Conservation (phyloP, 2,888 invertebrate genomes). For the Hyposoter didymator region DNA sequence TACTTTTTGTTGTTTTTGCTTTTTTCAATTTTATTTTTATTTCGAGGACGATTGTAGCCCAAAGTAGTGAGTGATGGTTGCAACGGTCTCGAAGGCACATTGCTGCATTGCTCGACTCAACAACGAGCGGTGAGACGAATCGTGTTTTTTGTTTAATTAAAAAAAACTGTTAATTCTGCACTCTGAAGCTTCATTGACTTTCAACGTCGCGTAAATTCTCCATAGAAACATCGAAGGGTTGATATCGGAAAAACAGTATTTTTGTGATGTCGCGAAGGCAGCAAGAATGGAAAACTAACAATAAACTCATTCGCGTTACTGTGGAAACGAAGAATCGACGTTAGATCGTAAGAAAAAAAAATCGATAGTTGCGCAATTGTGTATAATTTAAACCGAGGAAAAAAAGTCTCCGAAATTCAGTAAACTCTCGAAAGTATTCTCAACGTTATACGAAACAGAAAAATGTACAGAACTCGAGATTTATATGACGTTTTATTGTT, state of each 20-base stretch:
- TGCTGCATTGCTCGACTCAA: conserved; percentile 6
- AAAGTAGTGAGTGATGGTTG: conserved; percentile 16
- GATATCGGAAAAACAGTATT: neutral
- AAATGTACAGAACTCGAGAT: conserved; percentile 6
- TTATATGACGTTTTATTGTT: neutral
- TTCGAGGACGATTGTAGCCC: conserved; percentile 1
- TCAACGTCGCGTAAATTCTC: conserved; percentile 5
- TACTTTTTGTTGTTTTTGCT: neutral
- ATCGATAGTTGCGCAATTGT: neutral
- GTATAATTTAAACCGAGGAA: neutral
- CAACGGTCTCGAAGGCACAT: conserved; percentile 48
- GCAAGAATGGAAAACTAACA: neutral
- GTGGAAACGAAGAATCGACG: neutral
- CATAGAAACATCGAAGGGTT: neutral
- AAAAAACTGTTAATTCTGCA: neutral
- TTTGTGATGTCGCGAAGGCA: neutral
- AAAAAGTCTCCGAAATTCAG: neutral
- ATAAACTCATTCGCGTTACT: neutral
- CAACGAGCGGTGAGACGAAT: neutral
- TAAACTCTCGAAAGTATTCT: conserved; percentile 17
- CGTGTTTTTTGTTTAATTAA: neutral
- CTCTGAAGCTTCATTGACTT: neutral
- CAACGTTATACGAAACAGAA: conserved; percentile 32
- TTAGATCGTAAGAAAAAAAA: neutral
- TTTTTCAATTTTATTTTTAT: neutral